Evolutionary conservation across 2,113 vertebrate genomes (phyloP).

Genomic region (Tragelaphus buxtoni): DNA sequence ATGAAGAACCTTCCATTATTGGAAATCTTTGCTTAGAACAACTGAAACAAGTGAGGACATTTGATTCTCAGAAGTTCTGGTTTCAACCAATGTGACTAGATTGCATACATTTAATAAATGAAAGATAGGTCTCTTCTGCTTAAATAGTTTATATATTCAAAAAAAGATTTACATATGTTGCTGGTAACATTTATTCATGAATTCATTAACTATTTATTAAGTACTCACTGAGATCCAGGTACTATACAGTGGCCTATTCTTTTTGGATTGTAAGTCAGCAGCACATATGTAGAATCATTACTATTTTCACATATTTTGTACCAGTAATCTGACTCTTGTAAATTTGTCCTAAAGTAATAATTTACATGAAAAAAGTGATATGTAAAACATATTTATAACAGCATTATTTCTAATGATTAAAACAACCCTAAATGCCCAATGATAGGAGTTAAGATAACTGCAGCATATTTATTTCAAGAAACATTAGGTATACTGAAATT

Average conservation of each 20-base stretch:
- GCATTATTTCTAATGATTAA: conserved; percentile 19
- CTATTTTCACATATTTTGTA: conserved; percentile 49
- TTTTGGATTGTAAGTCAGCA: conserved; percentile 43
- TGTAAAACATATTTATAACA: conserved; percentile 32
- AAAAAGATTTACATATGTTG: conserved; percentile 48
- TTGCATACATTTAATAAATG: conserved; percentile 6
- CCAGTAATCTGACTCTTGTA: conserved; percentile 35
- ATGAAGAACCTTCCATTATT: background rate
- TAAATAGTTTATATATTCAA: conserved; percentile 43
- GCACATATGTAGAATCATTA: conserved; percentile 15
- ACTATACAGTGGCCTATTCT: background rate
- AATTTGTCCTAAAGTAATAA: conserved; percentile 50
- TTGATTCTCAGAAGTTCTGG: background rate
- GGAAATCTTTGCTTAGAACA: background rate
- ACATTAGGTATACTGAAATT: background rate
- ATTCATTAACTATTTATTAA: conserved; percentile 66
- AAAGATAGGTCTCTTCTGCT: background rate
- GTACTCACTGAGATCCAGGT: background rate
- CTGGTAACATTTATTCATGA: conserved; percentile 40
- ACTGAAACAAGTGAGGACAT: background rate
- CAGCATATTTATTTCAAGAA: background rate
- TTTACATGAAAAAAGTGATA: conserved; percentile 16
- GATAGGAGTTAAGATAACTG: background rate
- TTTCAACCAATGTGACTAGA: conserved; percentile 2
- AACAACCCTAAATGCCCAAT: background rate